Evolutionary conservation across 2,113 vertebrate genomes (phyloP).

Genomic region (Gasterosteus nipponicus): DNA sequence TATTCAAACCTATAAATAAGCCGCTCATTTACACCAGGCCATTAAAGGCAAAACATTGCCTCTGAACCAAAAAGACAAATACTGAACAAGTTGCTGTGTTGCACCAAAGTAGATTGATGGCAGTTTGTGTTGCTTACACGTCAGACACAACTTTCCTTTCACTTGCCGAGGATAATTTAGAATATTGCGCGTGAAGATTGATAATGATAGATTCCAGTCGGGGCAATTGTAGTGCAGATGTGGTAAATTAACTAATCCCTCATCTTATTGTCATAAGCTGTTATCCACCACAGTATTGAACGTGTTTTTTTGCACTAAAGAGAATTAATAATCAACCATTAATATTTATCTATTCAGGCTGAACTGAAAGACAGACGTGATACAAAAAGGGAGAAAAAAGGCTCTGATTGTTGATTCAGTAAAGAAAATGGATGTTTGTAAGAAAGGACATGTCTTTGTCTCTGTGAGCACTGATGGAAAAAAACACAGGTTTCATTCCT

Average conservation of each 20-base stretch:
- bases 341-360: constrained; percentile 76
- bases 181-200: constrained; percentile 50
- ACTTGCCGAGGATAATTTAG: constrained; percentile 54
- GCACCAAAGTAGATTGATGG: constrained; percentile 73
- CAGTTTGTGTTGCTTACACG: constrained; percentile 27
- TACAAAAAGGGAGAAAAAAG: constrained; percentile 45
- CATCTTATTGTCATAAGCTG: constrained; percentile 66
- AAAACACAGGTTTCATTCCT: constrained; percentile 44
- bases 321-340: constrained; percentile 78
- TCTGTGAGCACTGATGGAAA: constrained; percentile 37
- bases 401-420: constrained; percentile 80
- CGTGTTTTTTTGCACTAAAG: constrained; percentile 65
- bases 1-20: constrained; percentile 57
- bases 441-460: constrained; percentile 34
- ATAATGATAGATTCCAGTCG: constrained; percentile 62
- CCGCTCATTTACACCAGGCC: constrained; percentile 56
- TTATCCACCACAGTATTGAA: constrained; percentile 64
- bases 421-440: constrained; percentile 64
- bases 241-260: constrained; percentile 65
- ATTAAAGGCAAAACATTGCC: constrained; percentile 57
- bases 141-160: constrained; percentile 52
- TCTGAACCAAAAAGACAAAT: constrained; percentile 60
- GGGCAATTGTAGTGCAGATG: constrained; percentile 52
- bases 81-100: constrained; percentile 60
- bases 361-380: constrained; percentile 62